Evolutionary conservation across 2,888 invertebrate species (phyloP), one percentile per base, ranked within the genome.

Genomic region (Yponomeuta cagnagella): DNA sequence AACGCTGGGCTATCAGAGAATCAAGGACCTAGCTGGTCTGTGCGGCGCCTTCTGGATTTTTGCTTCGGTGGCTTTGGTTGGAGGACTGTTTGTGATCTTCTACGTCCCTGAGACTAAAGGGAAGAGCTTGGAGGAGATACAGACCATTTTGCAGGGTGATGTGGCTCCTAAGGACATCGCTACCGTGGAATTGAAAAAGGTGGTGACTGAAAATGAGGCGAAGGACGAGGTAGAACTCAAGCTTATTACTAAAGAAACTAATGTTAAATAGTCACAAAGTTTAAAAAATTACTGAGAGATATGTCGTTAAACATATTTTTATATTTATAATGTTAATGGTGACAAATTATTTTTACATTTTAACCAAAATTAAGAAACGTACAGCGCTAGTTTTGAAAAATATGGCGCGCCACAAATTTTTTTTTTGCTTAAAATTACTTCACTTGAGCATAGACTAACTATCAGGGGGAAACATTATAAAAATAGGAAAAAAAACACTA

Each of bases 61-160:
- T 73, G 86, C 92, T 0, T 64, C 77, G 0, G 81, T 88, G 2
- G 88, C 93, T 2, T 79, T 91, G n/a, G 69, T 83, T 23, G 93
- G 94, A 0, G 85, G 91, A 1, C 69, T 88, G 10, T 93, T 93
- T 73, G 89, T 93, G 4, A 77, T 82, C 31, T 79, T 89, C n/a
- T 72, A 85, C 70, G 91, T 94, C 0, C 94, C 93, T 2, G 94
- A 94, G 80, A 94, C 94, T 0, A 93, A 90, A 74, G 93, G 93
- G 0, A 93, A 93, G 74, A 93, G 93, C 68, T 83, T 94, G 52
- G 79, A 87, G 48, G 93, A 94, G 72, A 93, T 94, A 69, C 93
- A 93, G 76, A 84, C 90, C 37, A 83, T 92, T 69, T 75, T 94
- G 2, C 90, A 93, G 74, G 90, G 90, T 2, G 79, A 58, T 15